Conservation (phyloP, 2,113 vertebrate species). For the Lophochroa leadbeateri region DNA sequence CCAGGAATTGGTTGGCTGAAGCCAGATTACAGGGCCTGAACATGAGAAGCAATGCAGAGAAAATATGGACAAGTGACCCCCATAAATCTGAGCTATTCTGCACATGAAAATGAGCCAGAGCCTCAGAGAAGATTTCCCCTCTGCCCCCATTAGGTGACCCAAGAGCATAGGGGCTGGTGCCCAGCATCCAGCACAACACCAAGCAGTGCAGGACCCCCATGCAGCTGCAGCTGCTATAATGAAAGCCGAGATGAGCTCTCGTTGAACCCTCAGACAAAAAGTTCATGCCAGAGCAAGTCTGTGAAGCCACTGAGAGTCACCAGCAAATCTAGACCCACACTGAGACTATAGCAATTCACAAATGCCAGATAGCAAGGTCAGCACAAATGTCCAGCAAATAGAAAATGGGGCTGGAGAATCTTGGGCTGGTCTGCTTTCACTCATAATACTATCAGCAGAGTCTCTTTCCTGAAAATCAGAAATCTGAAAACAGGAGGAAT, state of each 20-base stretch:
- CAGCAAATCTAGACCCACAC: neutral
- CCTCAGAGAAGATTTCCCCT: neutral
- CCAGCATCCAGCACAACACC: neutral
- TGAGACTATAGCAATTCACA: neutral
- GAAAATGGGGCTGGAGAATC: neutral
- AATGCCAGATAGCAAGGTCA: neutral
- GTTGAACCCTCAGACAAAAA: neutral
- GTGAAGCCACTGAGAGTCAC: neutral
- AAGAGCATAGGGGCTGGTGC: fast-evolving
- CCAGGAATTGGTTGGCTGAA: neutral
- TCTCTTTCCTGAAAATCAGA: neutral
- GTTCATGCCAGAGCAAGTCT: neutral
- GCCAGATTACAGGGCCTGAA: neutral
- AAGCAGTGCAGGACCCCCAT: neutral
- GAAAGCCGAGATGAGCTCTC: neutral
- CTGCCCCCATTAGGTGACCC: neutral
- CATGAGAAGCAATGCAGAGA: neutral
- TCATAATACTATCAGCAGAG: neutral
- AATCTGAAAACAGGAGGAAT: neutral
- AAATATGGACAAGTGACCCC: neutral
- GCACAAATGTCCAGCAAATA: neutral
- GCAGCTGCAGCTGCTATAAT: neutral
- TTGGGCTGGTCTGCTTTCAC: neutral
- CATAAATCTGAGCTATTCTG: neutral
- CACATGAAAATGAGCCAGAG: neutral